These are phyloP conservation scores for Panonychus citri DNA, from an alignment of 1,140 invertebrate species.

Conservation along the genomic window DNA sequence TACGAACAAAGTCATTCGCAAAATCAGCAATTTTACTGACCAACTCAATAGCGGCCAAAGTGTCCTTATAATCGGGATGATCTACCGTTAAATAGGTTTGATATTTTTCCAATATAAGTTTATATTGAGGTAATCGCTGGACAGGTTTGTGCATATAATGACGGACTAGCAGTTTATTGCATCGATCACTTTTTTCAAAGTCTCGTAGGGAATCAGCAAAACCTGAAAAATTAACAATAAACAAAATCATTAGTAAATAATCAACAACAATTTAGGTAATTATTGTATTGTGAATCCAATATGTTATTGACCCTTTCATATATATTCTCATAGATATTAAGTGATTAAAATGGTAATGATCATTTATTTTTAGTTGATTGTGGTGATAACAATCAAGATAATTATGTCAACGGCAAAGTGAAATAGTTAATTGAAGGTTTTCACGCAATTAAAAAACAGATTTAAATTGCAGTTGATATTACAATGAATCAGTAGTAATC, in stretches of 20 bases:
- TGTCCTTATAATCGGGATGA: slow-evolving; percentile 38
- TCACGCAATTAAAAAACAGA: too few relatives aligned
- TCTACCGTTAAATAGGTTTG: slow-evolving; percentile 31
- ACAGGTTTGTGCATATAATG: slow-evolving; percentile 54
- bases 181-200: slow-evolving; percentile 19
- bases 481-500: too few relatives aligned
- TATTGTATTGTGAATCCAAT: background rate
- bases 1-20: slow-evolving; percentile 43
- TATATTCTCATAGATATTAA: background rate
- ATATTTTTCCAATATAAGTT: slow-evolving; percentile 40
- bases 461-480: too few relatives aligned
- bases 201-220: slow-evolving; percentile 3
- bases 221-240: background rate
- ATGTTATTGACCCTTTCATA: background rate
- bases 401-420: too few relatives aligned
- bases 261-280: background rate
- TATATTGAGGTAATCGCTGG: slow-evolving; percentile 43
- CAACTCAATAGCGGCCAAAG: slow-evolving; percentile 36
- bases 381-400: too few relatives aligned
- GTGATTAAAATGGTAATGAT: too few relatives aligned
- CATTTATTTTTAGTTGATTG: too few relatives aligned
- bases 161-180: slow-evolving; percentile 36
- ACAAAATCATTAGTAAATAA: background rate
- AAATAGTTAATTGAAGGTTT: too few relatives aligned
- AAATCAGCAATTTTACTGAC: slow-evolving; percentile 48